Conservation (phyloP, 2,888 invertebrate species). For the Epirrita christyi region DNA sequence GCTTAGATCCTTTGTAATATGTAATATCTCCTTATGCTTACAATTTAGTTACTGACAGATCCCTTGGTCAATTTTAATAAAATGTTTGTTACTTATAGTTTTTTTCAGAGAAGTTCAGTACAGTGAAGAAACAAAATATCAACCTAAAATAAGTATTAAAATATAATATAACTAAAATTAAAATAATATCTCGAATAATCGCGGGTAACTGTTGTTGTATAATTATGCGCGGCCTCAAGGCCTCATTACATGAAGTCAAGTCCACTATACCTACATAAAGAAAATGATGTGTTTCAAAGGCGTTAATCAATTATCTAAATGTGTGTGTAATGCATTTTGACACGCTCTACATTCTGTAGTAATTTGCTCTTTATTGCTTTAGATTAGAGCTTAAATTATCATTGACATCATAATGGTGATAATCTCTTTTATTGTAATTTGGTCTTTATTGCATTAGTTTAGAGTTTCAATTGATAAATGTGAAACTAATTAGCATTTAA, state of each 20-base stretch:
- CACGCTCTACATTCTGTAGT: constrained; percentile 9
- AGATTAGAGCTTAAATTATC: constrained; percentile 4
- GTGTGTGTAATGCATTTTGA: constrained; percentile 6
- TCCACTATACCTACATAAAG: constrained; percentile 5
- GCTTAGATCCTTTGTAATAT: no score
- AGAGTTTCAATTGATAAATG: constrained; percentile 7
- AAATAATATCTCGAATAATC: no score
- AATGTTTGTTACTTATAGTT: no score
- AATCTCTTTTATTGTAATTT: constrained; percentile 2
- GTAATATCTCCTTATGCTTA: no score
- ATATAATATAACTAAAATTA: no score
- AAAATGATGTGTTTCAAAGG: constrained; percentile 28
- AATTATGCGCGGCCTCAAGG: constrained; percentile 11
- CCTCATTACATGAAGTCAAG: constrained; percentile 17
- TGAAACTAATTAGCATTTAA: constrained; percentile 5
- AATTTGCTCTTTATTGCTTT: constrained; percentile 21
- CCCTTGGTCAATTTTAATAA: no score
- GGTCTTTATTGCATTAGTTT: constrained; percentile 17
- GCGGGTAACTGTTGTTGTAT: no score
- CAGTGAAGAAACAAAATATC: no score
- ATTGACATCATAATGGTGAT: background rate
- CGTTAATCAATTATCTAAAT: constrained; percentile 33
- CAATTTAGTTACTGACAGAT: no score
- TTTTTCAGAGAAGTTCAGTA: no score
- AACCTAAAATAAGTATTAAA: no score